Base-by-base conservation (phyloP, 2,113 vertebrate genomes). In the Chaetura pelagica region DNA sequence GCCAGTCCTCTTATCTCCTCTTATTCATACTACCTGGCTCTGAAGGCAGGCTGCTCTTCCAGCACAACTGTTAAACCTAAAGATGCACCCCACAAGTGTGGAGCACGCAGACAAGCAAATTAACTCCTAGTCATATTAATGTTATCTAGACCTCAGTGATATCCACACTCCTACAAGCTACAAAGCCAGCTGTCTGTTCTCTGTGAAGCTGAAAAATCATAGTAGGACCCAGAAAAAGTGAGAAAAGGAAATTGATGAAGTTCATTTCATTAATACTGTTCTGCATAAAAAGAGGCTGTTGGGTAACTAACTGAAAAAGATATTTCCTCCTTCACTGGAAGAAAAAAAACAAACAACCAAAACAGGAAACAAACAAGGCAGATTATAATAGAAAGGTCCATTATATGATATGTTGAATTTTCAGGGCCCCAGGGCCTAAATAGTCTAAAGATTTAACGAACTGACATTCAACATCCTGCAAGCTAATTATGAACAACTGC, bases 401-500 rank as follows among this genome's bases (percentile, higher is more conserved):
- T 66, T 67, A 51, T 62, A 74, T 35, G n/a, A 54, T n/a, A 76
- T 13, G 48, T 59, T 84, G 72, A 91, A 67, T 96, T 89, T 96
- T 89, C 75, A 92, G 64, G 52, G 23, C 57, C 59, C 66, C 11
- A 3, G 34, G n/a, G 58, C 93, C 80, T 69, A 95, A 96, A 93
- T 48, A 79, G 29, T 76, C 34, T 52, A 76, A 96, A 94, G 58
- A 66, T 75, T 42, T 57, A 94, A 83, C 19, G 21, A 89, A 64
- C 19, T 95, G 87, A 90, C 87, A 91, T 94, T 95, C 90, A 94
- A 35, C 84, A 94, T 95, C 90, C 82, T 90, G 59, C 76, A 61
- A 61, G 85, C 91, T 98, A 97, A 98, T 98, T 97, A 97, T 72
- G 54, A 97, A 71, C 68, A 84, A 96, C 82, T 78, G 73, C 77